These are phyloP conservation scores for Alaudala cheleensis DNA, from an alignment of 2,113 vertebrate species.

Conservation along the genomic window DNA sequence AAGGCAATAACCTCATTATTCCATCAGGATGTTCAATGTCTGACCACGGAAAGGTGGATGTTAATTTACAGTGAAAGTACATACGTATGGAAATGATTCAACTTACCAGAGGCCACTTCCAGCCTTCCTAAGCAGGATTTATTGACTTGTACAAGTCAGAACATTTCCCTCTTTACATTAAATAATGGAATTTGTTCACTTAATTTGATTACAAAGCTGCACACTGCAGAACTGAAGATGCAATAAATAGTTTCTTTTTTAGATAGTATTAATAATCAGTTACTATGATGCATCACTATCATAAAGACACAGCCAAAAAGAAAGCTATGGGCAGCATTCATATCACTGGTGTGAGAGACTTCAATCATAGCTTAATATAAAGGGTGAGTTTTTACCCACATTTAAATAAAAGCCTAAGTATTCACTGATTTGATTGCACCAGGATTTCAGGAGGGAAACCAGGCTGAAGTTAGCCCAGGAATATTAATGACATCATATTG, in stretches of 20 bases:
- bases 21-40: not conserved
- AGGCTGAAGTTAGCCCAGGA: not conserved
- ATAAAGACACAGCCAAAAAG: not conserved
- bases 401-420: not conserved
- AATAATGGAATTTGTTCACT: not conserved
- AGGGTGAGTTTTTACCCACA: not conserved
- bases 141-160: not conserved
- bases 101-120: not conserved
- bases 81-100: not conserved
- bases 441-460: not conserved
- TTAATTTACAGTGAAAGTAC: not conserved
- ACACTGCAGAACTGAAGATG: not conserved
- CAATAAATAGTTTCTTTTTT: not conserved
- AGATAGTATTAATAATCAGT: not conserved
- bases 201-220: not conserved
- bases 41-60: not conserved
- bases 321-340: accelerated
- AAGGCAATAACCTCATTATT: not conserved
- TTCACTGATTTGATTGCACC: not conserved
- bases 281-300: not conserved
- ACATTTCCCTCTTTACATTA: not conserved
- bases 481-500: not conserved
- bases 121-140: not conserved
- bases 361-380: not conserved
- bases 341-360: not conserved